These are phyloP conservation scores for Rhagonycha fulva DNA, from an alignment of 2,888 invertebrate species.

Conservation along the genomic window DNA sequence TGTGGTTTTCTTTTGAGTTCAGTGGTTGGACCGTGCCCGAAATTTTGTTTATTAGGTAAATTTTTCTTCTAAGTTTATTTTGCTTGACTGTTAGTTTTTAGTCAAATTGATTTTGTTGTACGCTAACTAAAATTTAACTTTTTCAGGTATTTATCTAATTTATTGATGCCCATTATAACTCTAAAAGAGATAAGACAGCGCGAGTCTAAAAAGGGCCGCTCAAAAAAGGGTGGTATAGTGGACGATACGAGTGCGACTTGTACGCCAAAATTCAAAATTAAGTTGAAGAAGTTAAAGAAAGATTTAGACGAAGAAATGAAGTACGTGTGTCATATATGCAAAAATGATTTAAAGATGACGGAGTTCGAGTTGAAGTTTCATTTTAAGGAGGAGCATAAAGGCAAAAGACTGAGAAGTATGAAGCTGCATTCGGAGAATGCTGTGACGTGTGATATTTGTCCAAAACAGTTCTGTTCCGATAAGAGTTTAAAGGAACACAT, in stretches of 20 bases:
- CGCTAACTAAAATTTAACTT: neutral
- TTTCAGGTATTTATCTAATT: neutral
- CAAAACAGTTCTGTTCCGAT: slow-evolving; percentile 46
- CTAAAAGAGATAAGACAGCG: neutral
- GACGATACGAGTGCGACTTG: neutral
- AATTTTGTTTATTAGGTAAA: neutral
- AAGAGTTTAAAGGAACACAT: slow-evolving; percentile 50
- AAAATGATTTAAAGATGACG: slow-evolving; percentile 41
- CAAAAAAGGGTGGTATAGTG: neutral
- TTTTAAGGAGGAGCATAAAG: slow-evolving; percentile 39
- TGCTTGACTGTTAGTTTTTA: neutral
- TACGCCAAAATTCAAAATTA: neutral
- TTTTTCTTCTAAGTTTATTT: neutral
- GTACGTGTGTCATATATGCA: slow-evolving; percentile 43
- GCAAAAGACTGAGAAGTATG: slow-evolving; percentile 17
- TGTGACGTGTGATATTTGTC: slow-evolving; percentile 50
- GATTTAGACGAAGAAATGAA: slow-evolving; percentile 5
- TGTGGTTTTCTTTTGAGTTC: neutral
- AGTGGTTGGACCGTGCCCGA: neutral
- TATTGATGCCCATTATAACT: neutral
- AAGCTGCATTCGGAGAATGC: slow-evolving; percentile 13
- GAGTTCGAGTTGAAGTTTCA: slow-evolving; percentile 42
- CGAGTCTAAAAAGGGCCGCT: neutral
- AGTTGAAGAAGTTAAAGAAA: neutral
- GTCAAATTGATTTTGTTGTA: neutral